These are phyloP conservation scores for Neomorphus geoffroyi DNA, from an alignment of 2,797 vertebrate species.

Conservation along the genomic window DNA sequence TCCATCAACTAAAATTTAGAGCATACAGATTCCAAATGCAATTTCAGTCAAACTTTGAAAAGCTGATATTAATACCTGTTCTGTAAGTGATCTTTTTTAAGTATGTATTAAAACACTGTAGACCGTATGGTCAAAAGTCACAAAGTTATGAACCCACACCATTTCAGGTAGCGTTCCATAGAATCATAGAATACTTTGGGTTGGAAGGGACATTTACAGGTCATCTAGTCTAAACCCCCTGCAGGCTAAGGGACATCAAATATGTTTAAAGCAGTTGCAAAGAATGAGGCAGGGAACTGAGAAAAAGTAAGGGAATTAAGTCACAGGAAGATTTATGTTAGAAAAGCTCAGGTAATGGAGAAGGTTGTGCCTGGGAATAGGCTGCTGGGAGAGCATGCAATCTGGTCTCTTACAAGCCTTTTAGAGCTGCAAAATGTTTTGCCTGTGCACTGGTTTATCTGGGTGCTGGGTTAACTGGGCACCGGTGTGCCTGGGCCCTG, in stretches of 20 bases:
- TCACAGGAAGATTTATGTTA: not conserved
- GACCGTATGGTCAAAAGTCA: not conserved
- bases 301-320: not conserved
- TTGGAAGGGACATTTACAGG: too few relatives aligned
- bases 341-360: not conserved
- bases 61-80: not conserved
- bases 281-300: not conserved
- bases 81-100: not conserved
- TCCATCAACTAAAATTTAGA: not conserved
- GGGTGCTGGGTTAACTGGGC: too few relatives aligned
- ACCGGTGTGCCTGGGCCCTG: too few relatives aligned
- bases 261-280: not conserved
- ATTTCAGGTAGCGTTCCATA: slow-evolving; percentile 27
- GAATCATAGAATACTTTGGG: too few relatives aligned
- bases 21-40: not conserved
- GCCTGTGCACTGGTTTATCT: too few relatives aligned
- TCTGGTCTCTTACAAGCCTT: not conserved
- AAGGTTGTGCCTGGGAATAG: not conserved
- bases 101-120: not conserved
- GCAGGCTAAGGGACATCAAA: not conserved
- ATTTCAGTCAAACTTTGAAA: not conserved
- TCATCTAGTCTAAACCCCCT: too few relatives aligned
- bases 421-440: not conserved
- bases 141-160: not conserved
- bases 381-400: not conserved